Evolutionary conservation across 2,113 vertebrate genomes (phyloP).

Genomic region (Nyctereutes procyonoides): DNA sequence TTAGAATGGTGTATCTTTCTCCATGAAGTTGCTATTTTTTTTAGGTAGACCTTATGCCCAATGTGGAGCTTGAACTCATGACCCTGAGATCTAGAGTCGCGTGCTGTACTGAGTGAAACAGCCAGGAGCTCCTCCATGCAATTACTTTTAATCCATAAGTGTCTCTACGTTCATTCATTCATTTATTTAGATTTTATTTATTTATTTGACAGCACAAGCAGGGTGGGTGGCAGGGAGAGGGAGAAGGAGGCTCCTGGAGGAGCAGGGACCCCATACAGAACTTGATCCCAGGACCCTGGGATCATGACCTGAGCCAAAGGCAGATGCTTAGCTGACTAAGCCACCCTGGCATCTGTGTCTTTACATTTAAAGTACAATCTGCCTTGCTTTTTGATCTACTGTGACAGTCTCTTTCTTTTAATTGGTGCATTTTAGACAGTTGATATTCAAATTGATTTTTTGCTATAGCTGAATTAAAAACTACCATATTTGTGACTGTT

Average conservation of each 20-base stretch:
- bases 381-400: neutral
- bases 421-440: neutral
- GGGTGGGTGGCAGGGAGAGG: no score
- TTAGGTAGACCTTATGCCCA: neutral
- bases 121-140: neutral
- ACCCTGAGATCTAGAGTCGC: neutral
- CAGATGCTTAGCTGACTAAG: no score
- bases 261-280: no score
- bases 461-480: neutral
- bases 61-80: neutral
- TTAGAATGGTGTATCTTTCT: neutral
- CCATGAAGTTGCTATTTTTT: neutral
- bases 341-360: neutral
- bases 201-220: no score
- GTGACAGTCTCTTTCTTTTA: neutral
- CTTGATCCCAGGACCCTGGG: no score
- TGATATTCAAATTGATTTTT: neutral
- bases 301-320: no score
- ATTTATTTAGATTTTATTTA: no score
- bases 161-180: neutral
- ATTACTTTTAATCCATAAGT: neutral
- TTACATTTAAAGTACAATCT: neutral
- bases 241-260: no score
- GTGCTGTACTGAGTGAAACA: neutral
- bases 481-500: neutral